Base-by-base conservation (phyloP, 2,113 vertebrate species). In the Pygoscelis antarcticus region DNA sequence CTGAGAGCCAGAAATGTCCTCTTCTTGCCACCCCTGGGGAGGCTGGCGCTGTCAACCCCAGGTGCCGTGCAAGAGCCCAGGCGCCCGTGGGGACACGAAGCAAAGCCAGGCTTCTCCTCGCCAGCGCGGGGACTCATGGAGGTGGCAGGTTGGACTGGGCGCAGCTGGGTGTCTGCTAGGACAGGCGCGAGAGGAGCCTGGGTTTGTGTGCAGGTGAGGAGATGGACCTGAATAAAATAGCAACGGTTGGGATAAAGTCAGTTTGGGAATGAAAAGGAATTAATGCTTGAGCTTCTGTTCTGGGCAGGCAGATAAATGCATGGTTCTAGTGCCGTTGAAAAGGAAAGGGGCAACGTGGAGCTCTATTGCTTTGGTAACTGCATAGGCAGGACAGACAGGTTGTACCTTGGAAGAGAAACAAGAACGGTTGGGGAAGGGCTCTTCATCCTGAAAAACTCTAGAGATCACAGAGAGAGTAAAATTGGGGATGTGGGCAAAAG, bases 11-110 rank as follows among this genome's bases (percentile, higher is more conserved):
- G 27, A 9, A 13, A 57, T 16, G 36, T 19, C 54, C 83, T 46
- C 21, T 77, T 30, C 58, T 27, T 7, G 11, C 12, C 36, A 26
- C 3, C 20, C n/a, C 51, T 0, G 0, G 22, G 32, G 18, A 0
- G 6, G 36, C 12, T 23, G 16, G 64, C 0, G 0, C 40, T 47
- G 26, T 32, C 64, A 80, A 2, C 4, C 7, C 7, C 27, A 7
- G 20, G 10, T 13, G 14, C 57, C 2, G 1, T 15, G n/a, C 18
- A 18, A 18, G 36, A 81, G 27, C 13, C 51, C 1, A 0, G 22
- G 40, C 1, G 2, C 13, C 30, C 3, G 0, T 1, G 3, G 36
- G n/a, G 18, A 4, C 47, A 25, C 0, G 3, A 27, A 14, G n/a
- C 1, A 3, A n/a, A 89, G 38, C 30, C 44, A 30, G n/a, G n/a